Evolutionary conservation across 2,797 vertebrate genomes (phyloP), one percentile per base, ranked within the genome.

Genomic region (Pampus argenteus): DNA sequence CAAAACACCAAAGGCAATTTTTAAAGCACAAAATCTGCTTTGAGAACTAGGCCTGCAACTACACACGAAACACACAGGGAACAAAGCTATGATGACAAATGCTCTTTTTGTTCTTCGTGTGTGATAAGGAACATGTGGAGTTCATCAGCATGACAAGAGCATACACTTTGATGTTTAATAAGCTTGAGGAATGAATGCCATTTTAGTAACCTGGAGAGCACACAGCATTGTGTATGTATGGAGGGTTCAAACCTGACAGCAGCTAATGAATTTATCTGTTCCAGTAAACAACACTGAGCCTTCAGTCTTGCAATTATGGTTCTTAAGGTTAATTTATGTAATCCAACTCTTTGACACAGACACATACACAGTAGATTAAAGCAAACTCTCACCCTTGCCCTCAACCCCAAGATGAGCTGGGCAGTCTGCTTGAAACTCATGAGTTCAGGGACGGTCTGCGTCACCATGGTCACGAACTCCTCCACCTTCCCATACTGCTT

Each of bases 351-450:
- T 44, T 18, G 18, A 58, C 9, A 2, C 22, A 18, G 15, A 51
- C 5, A 50, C 15, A 59, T 7, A 22, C 36, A 58, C 28, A 25
- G 1, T 0, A 38, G 3, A 36, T 54, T 4, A 73, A 25, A 69
- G 34, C 28, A 44, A 63, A 50, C 44, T 3, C 58, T 84, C 70
- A 96, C 96, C 92, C 93, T 93, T 6, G 95, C 95, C 81, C 94
- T 91, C 69, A 96, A 69, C 3, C 95, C 95, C 79, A 96, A 58
- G 60, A 94, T 72, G 25, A 96, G 92, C 70, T 95, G 95, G 13
- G 92, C 93, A 0, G 91, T 92, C 86, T 96, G 95, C 49, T 94
- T 95, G 80, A 87, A 93, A 76, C 79, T 91, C 76, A 96, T 86
- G 67, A 96, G 70, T 6, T 94, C 93, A 0, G 95, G 95, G 1